Evolutionary conservation across 2,113 vertebrate species (phyloP).

Genomic region (Choloepus hoffmanni): DNA sequence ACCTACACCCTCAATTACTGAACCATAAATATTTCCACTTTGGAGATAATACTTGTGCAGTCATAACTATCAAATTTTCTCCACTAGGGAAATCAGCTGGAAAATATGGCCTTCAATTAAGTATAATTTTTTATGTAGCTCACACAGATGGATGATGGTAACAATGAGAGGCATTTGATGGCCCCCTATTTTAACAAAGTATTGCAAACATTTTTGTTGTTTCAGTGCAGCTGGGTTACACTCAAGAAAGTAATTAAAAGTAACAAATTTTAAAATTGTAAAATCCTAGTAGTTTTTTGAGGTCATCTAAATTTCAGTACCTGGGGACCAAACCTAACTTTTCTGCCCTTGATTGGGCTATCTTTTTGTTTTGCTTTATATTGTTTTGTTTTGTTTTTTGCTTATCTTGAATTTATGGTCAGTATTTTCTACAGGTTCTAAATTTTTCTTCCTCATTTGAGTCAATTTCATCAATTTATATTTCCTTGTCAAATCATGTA

Average conservation of each 20-base stretch:
- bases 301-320: background rate
- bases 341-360: background rate
- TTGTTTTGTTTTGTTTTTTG: background rate
- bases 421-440: background rate
- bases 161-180: background rate
- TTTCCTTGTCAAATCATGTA: background rate
- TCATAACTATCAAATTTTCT: slow-evolving; percentile 15
- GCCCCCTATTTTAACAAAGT: slow-evolving; percentile 2
- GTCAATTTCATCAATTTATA: background rate
- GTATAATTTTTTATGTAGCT: background rate
- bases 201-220: background rate
- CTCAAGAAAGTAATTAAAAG: background rate
- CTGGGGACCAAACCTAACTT: background rate
- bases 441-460: background rate
- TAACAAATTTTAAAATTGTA: background rate
- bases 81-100: background rate
- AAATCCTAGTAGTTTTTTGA: background rate
- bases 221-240: background rate
- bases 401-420: background rate
- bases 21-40: background rate
- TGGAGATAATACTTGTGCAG: background rate
- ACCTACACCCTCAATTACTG: background rate
- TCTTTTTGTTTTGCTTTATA: background rate
- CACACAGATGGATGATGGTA: background rate
- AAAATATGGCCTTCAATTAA: slow-evolving; percentile 14